Percentiles rank a stretch among this genome's conserved stretches.
phyloP scores from a whole-genome alignment of 2,797 vertebrate species.

The Neosilurus hyrtlii region DNA sequence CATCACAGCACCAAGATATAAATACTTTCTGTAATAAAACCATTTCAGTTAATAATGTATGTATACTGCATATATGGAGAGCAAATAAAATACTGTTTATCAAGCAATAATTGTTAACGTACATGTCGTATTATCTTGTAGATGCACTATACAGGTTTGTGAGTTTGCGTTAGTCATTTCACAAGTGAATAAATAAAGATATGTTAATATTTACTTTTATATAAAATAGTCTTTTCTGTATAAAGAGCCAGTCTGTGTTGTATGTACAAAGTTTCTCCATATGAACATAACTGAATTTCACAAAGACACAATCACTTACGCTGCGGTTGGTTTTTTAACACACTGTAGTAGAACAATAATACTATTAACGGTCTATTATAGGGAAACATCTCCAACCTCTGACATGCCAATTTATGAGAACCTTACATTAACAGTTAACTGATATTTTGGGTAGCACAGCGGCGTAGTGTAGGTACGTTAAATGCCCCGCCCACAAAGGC shows the following conservation, averaged over 20 bases:
- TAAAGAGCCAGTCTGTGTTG: constrained; percentile 3
- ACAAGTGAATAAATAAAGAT: constrained; percentile 58
- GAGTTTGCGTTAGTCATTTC: constrained; percentile 52
- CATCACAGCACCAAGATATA: neutral
- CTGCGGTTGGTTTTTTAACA: neutral
- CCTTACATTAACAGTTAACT: no score
- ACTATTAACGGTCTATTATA: neutral
- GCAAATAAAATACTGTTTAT: constrained; percentile 64
- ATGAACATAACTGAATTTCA: neutral
- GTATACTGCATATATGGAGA: constrained; percentile 53
- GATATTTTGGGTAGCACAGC: no score
- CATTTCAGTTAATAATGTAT: constrained; percentile 55
- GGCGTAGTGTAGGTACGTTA: no score
- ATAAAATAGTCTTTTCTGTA: constrained; percentile 4
- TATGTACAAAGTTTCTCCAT: neutral
- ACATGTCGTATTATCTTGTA: constrained; percentile 67
- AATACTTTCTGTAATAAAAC: constrained; percentile 49
- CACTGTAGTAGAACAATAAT: neutral
- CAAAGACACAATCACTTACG: neutral
- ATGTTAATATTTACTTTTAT: constrained; percentile 50
- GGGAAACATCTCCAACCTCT: neutral
- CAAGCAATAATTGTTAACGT: constrained; percentile 64
- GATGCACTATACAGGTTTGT: constrained; percentile 62
- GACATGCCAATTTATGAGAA: neutral
- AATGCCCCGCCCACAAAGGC: no score